Conservation (phyloP, 2,888 invertebrate species). For the Ophion obscuratus region DNA sequence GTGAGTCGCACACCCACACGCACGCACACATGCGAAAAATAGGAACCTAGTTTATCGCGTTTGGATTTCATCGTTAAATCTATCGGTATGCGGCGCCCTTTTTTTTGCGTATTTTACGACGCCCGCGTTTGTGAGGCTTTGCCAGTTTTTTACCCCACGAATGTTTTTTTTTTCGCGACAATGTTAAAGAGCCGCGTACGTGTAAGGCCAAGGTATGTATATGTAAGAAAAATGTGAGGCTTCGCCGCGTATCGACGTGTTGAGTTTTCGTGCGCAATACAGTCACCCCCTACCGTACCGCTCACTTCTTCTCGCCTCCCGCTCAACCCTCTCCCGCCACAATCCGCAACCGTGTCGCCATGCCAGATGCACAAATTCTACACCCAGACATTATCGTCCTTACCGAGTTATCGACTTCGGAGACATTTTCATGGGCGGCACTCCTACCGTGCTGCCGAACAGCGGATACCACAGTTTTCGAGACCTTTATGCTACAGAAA, state of each 20-base stretch:
- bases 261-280: slow-evolving; percentile 41
- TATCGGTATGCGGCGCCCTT: slow-evolving; percentile 8
- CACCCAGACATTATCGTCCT: slow-evolving; percentile 77
- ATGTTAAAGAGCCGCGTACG: background rate
- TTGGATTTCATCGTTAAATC: slow-evolving; percentile 54
- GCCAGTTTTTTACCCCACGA: background rate
- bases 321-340: slow-evolving; percentile 1
- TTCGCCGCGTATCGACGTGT: slow-evolving; percentile 36
- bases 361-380: background rate
- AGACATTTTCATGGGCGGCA: slow-evolving; percentile 45
- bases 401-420: slow-evolving; percentile 83
- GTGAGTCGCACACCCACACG: background rate
- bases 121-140: background rate
- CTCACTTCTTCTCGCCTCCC: slow-evolving; percentile 30
- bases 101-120: background rate
- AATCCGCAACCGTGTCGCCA: background rate
- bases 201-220: slow-evolving; percentile 1
- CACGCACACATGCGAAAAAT: slow-evolving; percentile 73
- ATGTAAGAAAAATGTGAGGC: slow-evolving; percentile 3
- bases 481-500: slow-evolving; percentile 42
- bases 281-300: slow-evolving; percentile 57
- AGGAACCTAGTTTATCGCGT: slow-evolving; percentile 82
- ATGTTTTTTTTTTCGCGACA: background rate
- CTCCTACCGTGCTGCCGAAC: slow-evolving; percentile 36
- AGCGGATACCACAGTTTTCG: slow-evolving; percentile 7